A percentile compares a stretch with the other conserved stretches of the same genome.
phyloP scores from a whole-genome alignment of 2,888 invertebrate species.

The Pachliopta kotzebuea region DNA sequence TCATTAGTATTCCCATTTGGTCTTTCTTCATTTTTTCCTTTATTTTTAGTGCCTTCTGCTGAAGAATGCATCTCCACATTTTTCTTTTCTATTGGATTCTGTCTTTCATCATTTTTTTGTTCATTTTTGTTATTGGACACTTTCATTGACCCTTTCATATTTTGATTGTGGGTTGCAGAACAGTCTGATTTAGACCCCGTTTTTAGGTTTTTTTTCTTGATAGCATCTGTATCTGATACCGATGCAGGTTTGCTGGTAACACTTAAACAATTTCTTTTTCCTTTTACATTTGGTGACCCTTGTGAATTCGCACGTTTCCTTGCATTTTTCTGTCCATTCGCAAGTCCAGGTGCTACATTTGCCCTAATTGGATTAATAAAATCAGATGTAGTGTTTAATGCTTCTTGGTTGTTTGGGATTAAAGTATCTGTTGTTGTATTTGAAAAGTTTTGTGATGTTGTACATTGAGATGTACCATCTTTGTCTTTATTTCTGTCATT shows the following conservation, averaged over 20 bases:
- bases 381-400: slow-evolving; percentile 37
- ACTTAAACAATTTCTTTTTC: slow-evolving; percentile 1
- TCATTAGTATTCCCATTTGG: not conserved
- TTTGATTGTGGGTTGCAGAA: not conserved
- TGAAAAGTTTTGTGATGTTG: slow-evolving; percentile 39
- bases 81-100: not conserved
- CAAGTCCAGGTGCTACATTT: slow-evolving; percentile 9
- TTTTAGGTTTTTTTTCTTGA: not conserved
- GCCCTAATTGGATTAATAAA: slow-evolving; percentile 3
- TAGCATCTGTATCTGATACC: slow-evolving; percentile 20
- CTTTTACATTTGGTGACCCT: slow-evolving; percentile 12
- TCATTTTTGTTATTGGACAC: not conserved
- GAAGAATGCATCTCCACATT: not conserved
- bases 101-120: not conserved
- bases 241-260: slow-evolving; percentile 7
- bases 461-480: slow-evolving; percentile 11
- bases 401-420: slow-evolving; percentile 70
- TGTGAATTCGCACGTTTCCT: slow-evolving; percentile 24
- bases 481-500: slow-evolving; percentile 21
- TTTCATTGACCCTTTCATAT: slow-evolving; percentile 2
- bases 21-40: slow-evolving; percentile 3
- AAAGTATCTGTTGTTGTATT: slow-evolving; percentile 51
- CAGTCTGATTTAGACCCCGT: not conserved
- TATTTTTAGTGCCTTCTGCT: not conserved
- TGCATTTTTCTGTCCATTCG: slow-evolving; percentile 2